Conservation (phyloP, 2,113 vertebrate species). For the Rhodinocichla rosea region DNA sequence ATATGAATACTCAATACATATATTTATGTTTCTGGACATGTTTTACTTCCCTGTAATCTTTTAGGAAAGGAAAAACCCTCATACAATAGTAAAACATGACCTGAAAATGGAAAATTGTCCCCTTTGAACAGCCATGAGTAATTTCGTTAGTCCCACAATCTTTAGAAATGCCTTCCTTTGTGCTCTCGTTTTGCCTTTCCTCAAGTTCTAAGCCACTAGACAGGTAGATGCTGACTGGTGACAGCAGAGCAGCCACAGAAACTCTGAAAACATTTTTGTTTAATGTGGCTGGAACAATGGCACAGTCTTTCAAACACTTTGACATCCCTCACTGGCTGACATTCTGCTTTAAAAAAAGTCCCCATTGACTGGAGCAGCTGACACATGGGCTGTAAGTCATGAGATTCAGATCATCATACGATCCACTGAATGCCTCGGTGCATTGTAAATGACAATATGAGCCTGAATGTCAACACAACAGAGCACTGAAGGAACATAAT, state of each 20-base stretch:
- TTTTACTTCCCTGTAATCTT: not conserved
- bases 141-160: not conserved
- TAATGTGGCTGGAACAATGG: constrained; percentile 3
- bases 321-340: constrained; percentile 45
- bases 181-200: not conserved
- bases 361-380: not conserved
- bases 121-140: not conserved
- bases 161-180: not conserved
- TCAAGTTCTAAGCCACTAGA: not conserved
- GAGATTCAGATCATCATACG: constrained; percentile 32
- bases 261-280: constrained; percentile 33
- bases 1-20: not conserved
- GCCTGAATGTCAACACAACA: not conserved
- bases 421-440: not conserved
- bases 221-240: not conserved
- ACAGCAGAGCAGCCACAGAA: not conserved
- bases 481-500: not conserved
- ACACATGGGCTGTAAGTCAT: constrained; percentile 17
- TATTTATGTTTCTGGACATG: not conserved
- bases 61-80: not conserved
- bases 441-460: not conserved
- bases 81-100: not conserved
- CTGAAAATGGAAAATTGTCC: not conserved
- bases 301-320: constrained; percentile 34
- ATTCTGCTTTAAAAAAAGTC: not conserved